Conservation (phyloP, 2,888 invertebrate species). For the Leptinotarsa haldemani region DNA sequence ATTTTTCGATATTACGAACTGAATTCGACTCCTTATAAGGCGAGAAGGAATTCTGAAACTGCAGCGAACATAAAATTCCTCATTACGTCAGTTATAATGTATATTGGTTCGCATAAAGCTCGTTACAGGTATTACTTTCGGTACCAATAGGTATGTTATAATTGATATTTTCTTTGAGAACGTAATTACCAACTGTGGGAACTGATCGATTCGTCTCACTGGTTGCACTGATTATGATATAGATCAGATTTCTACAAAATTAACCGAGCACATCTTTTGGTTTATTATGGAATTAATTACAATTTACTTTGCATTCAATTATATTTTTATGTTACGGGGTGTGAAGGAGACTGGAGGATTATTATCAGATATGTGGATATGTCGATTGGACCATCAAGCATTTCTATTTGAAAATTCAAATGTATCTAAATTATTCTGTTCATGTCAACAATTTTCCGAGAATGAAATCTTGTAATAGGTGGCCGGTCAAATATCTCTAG, state of each 20-base stretch:
- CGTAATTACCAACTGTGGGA: constrained; percentile 22
- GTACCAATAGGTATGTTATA: constrained; percentile 14
- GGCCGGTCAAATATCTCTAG: constrained; percentile 7
- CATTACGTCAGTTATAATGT: constrained; percentile 16
- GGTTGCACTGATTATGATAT: constrained; percentile 5
- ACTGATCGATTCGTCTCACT: constrained; percentile 3
- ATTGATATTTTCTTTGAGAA: constrained; percentile 22
- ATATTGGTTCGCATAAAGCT: constrained; percentile 13
- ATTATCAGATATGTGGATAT: too few species aligned
- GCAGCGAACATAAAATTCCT: constrained; percentile 13
- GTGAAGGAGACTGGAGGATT: too few species aligned
- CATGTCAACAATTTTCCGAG: neutral
- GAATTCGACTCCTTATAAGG: constrained; percentile 3
- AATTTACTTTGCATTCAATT: neutral
- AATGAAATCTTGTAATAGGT: neutral
- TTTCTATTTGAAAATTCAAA: neutral
- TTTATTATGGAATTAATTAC: neutral
- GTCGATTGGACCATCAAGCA: neutral
- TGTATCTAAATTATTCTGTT: neutral
- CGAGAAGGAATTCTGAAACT: constrained; percentile 5
- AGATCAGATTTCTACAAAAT: constrained; percentile 1
- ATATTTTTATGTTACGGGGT: neutral
- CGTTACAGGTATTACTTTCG: constrained; percentile 22
- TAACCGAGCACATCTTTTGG: neutral
- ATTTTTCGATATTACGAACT: constrained; percentile 10